phyloP scores from a whole-genome alignment of 2,888 invertebrate species.

The Sesia apiformis region DNA sequence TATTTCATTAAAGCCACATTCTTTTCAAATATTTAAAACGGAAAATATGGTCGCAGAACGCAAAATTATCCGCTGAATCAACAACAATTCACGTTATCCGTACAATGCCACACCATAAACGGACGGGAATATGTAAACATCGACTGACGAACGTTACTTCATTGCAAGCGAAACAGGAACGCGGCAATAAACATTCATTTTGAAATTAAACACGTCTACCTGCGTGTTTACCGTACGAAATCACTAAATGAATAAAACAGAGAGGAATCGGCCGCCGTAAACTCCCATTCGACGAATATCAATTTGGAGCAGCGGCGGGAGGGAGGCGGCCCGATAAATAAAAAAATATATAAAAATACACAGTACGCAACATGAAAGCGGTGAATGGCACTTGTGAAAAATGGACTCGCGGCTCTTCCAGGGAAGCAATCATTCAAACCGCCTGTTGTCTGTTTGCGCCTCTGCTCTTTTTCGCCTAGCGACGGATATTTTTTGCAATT shows the following conservation, averaged over 20 bases:
- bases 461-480: slow-evolving; percentile 65
- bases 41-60: no score
- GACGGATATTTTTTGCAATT: slow-evolving; percentile 56
- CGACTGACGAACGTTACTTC: slow-evolving; percentile 6
- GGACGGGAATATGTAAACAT: slow-evolving; percentile 19
- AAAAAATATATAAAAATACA: slow-evolving; percentile 64
- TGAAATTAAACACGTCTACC: slow-evolving; percentile 72
- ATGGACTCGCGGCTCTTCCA: slow-evolving; percentile 74
- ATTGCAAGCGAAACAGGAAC: slow-evolving; percentile 60
- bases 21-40: no score
- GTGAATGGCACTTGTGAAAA: slow-evolving; percentile 75
- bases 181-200: slow-evolving; percentile 70
- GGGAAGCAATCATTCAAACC: slow-evolving; percentile 75
- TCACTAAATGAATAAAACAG: slow-evolving; percentile 74
- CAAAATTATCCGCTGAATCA: no score
- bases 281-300: slow-evolving; percentile 68
- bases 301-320: slow-evolving; percentile 52
- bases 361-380: slow-evolving; percentile 67
- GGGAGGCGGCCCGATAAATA: slow-evolving; percentile 55
- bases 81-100: no score
- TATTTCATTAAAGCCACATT: no score
- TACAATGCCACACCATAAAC: no score
- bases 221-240: slow-evolving; percentile 68
- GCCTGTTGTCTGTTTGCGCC: slow-evolving; percentile 72
- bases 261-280: slow-evolving; percentile 59